phyloP scores from a whole-genome alignment of 2,888 invertebrate genomes.

The Pandemis heparana region DNA sequence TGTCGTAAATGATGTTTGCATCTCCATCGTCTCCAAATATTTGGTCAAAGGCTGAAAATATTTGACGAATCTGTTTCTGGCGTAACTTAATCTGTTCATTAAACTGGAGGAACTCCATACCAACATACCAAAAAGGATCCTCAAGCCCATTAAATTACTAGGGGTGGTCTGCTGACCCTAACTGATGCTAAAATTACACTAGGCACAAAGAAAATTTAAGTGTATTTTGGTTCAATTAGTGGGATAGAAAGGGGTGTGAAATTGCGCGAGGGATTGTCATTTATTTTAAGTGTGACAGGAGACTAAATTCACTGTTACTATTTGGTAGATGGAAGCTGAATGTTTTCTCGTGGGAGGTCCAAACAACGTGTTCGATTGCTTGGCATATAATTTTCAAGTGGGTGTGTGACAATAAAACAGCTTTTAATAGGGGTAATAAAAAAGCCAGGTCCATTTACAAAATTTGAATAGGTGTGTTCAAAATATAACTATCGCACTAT shows the following conservation, averaged over 20 bases:
- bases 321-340: conserved; percentile 30
- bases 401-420: conserved; percentile 5
- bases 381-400: conserved; percentile 7
- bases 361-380: not conserved
- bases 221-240: conserved; percentile 82
- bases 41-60: conserved; percentile 1
- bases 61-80: conserved; percentile 20
- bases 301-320: conserved; percentile 10
- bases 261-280: conserved; percentile 74
- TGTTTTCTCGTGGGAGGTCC: conserved; percentile 30
- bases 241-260: conserved; percentile 74
- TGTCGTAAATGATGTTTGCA: not conserved
- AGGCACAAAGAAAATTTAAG: conserved; percentile 82
- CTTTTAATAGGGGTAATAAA: not conserved
- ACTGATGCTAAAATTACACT: conserved; percentile 76
- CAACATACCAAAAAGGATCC: conserved; percentile 59
- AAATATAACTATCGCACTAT: not conserved
- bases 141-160: conserved; percentile 72
- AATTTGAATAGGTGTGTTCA: not conserved
- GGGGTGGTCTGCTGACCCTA: conserved; percentile 73
- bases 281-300: conserved; percentile 77
- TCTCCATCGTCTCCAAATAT: not conserved
- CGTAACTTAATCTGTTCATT: conserved; percentile 63
- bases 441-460: not conserved
- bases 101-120: conserved; percentile 60